These are phyloP conservation scores for Empis livida DNA, from an alignment of 2,888 invertebrate genomes.

Conservation along the genomic window DNA sequence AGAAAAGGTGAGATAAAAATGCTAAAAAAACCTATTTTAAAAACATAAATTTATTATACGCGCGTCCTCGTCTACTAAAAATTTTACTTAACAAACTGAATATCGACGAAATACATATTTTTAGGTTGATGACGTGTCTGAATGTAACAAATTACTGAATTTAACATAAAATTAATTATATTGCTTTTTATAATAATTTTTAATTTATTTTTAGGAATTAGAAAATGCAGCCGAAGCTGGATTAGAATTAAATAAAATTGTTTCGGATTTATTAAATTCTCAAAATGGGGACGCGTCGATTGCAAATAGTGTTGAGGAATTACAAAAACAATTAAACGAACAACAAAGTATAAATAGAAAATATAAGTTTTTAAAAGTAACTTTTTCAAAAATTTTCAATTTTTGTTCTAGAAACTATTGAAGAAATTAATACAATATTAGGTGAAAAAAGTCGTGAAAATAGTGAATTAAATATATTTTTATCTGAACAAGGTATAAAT, in stretches of 20 bases:
- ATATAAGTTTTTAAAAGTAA: not conserved
- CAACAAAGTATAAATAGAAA: slow-evolving; percentile 39
- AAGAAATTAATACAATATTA: slow-evolving; percentile 39
- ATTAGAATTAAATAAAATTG: slow-evolving; percentile 56
- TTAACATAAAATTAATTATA: too few species aligned
- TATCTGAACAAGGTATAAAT: slow-evolving; percentile 36
- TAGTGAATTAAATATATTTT: slow-evolving; percentile 37
- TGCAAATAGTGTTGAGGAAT: slow-evolving; percentile 49
- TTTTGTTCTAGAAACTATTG: slow-evolving; percentile 33
- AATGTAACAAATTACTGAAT: too few species aligned
- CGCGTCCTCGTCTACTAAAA: too few species aligned
- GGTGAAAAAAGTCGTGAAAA: slow-evolving; percentile 43
- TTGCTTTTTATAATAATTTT: not conserved
- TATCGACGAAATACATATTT: too few species aligned
- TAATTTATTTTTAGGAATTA: slow-evolving; percentile 39
- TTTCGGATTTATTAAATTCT: slow-evolving; percentile 51
- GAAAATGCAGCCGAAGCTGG: slow-evolving; percentile 72
- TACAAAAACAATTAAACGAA: slow-evolving; percentile 50
- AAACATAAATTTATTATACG: too few species aligned
- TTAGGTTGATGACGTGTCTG: too few species aligned
- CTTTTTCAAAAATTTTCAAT: not conserved
- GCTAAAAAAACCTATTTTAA: too few species aligned
- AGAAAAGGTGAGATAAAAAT: too few species aligned
- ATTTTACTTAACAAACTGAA: too few species aligned
- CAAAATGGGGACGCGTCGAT: slow-evolving; percentile 52